Percentiles rank a stretch among this genome's conserved stretches.
Conservation (phyloP, 2,888 invertebrate genomes). For the Tipula lateralis region DNA sequence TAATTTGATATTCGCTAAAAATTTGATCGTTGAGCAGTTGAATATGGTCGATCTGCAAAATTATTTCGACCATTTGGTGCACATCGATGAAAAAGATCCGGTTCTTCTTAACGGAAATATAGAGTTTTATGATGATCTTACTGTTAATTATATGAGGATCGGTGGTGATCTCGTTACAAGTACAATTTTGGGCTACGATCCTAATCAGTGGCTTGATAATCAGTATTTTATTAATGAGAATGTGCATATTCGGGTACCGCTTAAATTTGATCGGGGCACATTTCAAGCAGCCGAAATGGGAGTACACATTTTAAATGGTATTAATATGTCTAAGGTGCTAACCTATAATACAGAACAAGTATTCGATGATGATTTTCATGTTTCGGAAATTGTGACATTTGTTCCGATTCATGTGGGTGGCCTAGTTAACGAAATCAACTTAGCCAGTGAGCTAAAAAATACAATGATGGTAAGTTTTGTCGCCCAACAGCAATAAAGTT, state of each 20-base stretch:
- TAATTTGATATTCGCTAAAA: conserved; percentile 38
- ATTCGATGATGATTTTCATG: conserved; percentile 44
- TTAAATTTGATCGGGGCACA: conserved; percentile 47
- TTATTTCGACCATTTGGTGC: conserved; percentile 47
- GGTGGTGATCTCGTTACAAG: conserved; percentile 41
- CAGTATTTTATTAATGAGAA: conserved; percentile 39
- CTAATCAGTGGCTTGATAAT: conserved; percentile 48
- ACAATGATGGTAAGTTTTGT: conserved; percentile 52
- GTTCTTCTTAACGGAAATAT: conserved; percentile 43
- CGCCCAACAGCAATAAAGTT: not conserved
- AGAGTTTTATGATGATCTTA: conserved; percentile 44
- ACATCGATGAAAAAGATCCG: conserved; percentile 42
- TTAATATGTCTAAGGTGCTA: conserved; percentile 49
- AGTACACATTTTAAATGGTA: conserved; percentile 49
- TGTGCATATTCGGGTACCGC: conserved; percentile 43
- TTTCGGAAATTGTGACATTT: conserved; percentile 45
- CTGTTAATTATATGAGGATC: conserved; percentile 38
- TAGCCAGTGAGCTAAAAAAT: conserved; percentile 50
- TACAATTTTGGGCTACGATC: conserved; percentile 45
- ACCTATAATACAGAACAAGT: conserved; percentile 50
- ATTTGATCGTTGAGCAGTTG: conserved; percentile 42
- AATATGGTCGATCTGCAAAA: conserved; percentile 44
- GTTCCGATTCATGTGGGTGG: conserved; percentile 40
- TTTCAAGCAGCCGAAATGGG: conserved; percentile 48
- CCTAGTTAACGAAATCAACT: conserved; percentile 47